Percentiles rank a stretch among this genome's conserved stretches.
These are phyloP conservation scores for Hypolimnas misippus DNA, from an alignment of 2,888 invertebrate species.

Conservation along the genomic window DNA sequence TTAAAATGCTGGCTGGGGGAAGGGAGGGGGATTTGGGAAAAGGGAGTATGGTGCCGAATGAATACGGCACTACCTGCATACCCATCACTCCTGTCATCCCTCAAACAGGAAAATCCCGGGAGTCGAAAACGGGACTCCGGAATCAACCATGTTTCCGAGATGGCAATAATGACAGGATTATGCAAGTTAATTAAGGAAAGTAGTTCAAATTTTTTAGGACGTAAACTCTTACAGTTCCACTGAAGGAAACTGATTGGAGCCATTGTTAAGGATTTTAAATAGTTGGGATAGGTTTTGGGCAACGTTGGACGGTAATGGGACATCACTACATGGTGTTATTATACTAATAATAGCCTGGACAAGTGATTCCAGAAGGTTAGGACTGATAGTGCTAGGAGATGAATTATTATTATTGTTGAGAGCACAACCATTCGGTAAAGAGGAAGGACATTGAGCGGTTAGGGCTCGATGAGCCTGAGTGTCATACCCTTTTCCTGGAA, in stretches of 20 bases:
- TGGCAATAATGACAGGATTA: not conserved
- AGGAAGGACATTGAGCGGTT: not conserved
- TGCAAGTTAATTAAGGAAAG: not conserved
- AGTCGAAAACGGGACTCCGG: not conserved
- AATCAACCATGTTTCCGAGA: constrained; percentile 8
- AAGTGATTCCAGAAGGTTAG: not conserved
- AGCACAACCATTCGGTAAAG: not conserved
- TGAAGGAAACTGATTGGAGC: constrained; percentile 5
- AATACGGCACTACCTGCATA: constrained; percentile 8
- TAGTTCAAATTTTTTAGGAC: constrained; percentile 13
- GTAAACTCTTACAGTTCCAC: constrained; percentile 10
- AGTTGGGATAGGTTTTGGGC: not conserved
- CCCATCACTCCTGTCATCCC: constrained; percentile 15
- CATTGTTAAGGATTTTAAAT: constrained; percentile 5
- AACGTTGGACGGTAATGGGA: constrained; percentile 17
- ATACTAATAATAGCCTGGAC: not conserved
- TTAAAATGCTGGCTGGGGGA: not conserved
- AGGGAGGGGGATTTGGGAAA: not conserved
- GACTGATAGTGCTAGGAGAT: not conserved
- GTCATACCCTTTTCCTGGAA: constrained; percentile 3
- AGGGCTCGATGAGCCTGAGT: constrained; percentile 2
- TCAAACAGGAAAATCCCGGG: constrained; percentile 8
- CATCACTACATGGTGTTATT: constrained; percentile 1
- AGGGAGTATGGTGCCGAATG: not conserved
- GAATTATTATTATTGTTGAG: not conserved